phyloP scores from a whole-genome alignment of 92 coral and sea anemone species.

The Porites divaricata region DNA sequence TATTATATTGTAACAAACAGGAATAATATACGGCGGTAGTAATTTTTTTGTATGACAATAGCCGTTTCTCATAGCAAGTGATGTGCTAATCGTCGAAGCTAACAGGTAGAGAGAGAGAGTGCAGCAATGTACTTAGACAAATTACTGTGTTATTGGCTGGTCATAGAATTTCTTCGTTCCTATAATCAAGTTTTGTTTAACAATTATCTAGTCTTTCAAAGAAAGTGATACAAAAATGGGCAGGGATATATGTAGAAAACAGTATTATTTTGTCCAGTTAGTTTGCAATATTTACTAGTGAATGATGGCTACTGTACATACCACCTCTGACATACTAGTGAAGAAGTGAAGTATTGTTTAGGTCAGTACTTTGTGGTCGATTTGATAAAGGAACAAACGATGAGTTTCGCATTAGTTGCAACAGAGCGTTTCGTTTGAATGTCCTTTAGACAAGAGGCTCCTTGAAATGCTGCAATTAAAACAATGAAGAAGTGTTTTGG shows the following conservation, averaged over 20 bases:
- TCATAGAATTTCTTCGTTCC: neutral
- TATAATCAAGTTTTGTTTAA: too few species aligned
- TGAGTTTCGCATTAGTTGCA: neutral
- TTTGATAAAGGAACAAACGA: neutral
- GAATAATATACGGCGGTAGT: neutral
- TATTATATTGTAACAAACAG: neutral
- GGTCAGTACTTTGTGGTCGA: neutral
- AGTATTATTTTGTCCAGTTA: neutral
- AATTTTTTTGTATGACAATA: too few species aligned
- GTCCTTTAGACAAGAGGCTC: neutral
- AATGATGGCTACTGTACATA: neutral
- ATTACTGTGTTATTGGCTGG: neutral
- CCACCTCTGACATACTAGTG: neutral
- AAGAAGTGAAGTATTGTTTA: neutral
- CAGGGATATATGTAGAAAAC: neutral
- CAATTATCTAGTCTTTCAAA: neutral
- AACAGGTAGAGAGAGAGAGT: too few species aligned
- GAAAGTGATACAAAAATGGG: neutral
- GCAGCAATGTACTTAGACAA: too few species aligned
- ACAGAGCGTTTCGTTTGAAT: too few species aligned
- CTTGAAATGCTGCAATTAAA: too few species aligned
- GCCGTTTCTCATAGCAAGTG: too few species aligned
- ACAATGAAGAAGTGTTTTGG: too few species aligned
- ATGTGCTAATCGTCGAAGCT: too few species aligned
- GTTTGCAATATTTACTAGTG: neutral